These are phyloP conservation scores for Sminthurinus aureus DNA, from an alignment of 2,888 invertebrate species.

Conservation along the genomic window DNA sequence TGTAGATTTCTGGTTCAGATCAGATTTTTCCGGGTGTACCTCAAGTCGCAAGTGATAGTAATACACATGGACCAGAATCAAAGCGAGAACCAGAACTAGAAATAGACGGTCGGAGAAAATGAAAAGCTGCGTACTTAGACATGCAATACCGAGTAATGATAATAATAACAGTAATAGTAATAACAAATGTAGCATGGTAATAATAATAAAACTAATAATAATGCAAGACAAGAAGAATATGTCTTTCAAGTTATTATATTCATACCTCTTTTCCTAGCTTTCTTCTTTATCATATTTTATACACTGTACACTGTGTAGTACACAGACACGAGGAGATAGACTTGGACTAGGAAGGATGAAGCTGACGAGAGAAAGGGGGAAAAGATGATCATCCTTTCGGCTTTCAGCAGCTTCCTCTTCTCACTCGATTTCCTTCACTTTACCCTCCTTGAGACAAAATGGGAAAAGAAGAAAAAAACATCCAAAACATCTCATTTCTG, in stretches of 20 bases:
- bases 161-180: constrained; percentile 1
- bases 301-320: not conserved
- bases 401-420: constrained; percentile 40
- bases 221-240: constrained; percentile 10
- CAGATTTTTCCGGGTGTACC: too few relatives aligned
- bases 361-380: constrained; percentile 8
- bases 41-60: too few relatives aligned
- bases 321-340: not conserved
- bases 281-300: too few relatives aligned
- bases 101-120: not conserved
- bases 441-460: constrained; percentile 1
- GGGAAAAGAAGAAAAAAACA: not conserved
- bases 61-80: too few relatives aligned
- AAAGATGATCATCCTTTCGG: constrained; percentile 24
- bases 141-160: not conserved
- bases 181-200: not conserved
- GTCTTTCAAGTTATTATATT: too few relatives aligned
- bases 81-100: too few relatives aligned
- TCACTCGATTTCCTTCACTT: constrained; percentile 23
- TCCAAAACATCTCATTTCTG: constrained; percentile 28
- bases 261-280: too few relatives aligned
- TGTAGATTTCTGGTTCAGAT: too few relatives aligned
- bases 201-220: constrained; percentile 21
- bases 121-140: not conserved
- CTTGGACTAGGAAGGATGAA: not conserved